Evolutionary conservation across 1,140 invertebrate genomes (phyloP), one percentile per base, ranked within the genome.

Genomic region (Harlomillsia oculata): DNA sequence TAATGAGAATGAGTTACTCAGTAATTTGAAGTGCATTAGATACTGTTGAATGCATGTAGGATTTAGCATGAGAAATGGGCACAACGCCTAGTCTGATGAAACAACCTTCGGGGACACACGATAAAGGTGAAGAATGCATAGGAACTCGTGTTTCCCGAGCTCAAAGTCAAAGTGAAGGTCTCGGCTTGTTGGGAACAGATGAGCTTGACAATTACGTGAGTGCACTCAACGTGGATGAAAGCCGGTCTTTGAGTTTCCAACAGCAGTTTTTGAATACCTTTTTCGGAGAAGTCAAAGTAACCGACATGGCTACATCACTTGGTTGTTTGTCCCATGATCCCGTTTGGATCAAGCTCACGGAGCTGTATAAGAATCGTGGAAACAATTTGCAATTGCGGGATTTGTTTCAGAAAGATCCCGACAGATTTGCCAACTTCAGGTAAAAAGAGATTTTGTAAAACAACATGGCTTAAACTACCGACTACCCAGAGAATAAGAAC

Each of bases 341-440:
- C 6, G 75, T 77, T 20, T 93, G 77, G 74, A 75, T 78, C 65
- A 81, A 84, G 68, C 72, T 94, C 20, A 75, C 85, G 67, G 75
- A 82, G 32, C 85, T 82, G 71, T 88, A 80, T 66, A 72, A 82
- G 53, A 68, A 69, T 9, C 80, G 82, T 66, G 80, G 77, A 9
- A 70, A 77, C 2, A 81, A 84, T 64, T 77, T 94, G 5, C 81
- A 86, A 62, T 87, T 93, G 64, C 76, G 77, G 56, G 74, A 86
- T 61, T 69, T 92, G 44, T 91, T 94, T 64, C 73, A 81, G 59
- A 71, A 81, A 63, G 85, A 93, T 74, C 69, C 81, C 0, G 72
- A 82, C 30, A 76, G 89, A 28, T 92, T 91, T 68, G 72, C 83
- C 25, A 87, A 87, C 69, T 86, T 80, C 72, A 89, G 84, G 89